Evolutionary conservation across 1,140 invertebrate species (phyloP), one percentile per base, ranked within the genome.

Genomic region (Drosophila miranda): DNA sequence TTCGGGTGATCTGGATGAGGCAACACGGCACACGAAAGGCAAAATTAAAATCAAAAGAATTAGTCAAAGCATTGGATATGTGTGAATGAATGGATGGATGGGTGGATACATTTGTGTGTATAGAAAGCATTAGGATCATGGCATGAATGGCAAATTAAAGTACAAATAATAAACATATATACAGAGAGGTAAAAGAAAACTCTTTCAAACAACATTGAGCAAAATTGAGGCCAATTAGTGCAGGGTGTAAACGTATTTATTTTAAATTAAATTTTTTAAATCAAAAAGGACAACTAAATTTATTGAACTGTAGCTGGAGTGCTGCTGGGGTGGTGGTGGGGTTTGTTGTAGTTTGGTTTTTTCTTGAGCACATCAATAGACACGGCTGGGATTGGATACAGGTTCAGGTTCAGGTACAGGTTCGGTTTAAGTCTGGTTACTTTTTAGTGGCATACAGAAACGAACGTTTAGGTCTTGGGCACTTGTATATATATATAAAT

Each of bases 151-250:
- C 41, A 68, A 68, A 43, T 68, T 68, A 68, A 38, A 9, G 23
- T 70, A 57, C 57, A 81, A 78, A 72, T 63, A 59, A 70, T 75
- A 77, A 61, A 73, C 48, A 67, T 70, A 81, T 75, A 63, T 78
- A 82, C 66, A 64, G 45, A 58, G 50, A 49, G 28, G 9, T 43
- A 63, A 66, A 71, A 58, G 44, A 78, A 77, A 78, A 68, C 53
- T 75, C 63, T 66, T 48, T 71, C 75, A 44, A 48, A 49, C 30
- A 53, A 67, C 43, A 28, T 58, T 74, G 54, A 83, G 80, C 64
- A 66, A 70, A 69, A 70, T 71, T 75, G 66, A 81, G 53, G 78
- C 82, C 77, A 84, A 84, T 84, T 84, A 84, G 80, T 84, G 81
- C 77, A 75, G 73, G 76, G 71, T 80, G 59, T 57, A 76, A 67